These are phyloP conservation scores for Taphrorychus bicolor DNA, from an alignment of 2,888 invertebrate species.

Conservation along the genomic window DNA sequence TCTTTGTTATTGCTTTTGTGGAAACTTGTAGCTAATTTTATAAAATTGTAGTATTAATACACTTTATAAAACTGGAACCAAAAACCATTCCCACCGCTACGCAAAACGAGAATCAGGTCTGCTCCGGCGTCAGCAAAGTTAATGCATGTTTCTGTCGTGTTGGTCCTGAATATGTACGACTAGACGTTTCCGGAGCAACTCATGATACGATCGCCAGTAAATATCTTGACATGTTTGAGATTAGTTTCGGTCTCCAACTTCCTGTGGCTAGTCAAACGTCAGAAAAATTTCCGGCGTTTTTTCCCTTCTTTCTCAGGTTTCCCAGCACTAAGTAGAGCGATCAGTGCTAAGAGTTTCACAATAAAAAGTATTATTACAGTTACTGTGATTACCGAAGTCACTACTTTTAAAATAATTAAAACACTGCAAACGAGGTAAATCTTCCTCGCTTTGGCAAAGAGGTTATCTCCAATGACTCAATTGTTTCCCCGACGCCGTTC, in stretches of 20 bases:
- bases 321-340: background rate
- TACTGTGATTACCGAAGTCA: no score
- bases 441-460: background rate
- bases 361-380: background rate
- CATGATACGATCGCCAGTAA: slow-evolving; percentile 18
- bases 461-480: slow-evolving; percentile 12
- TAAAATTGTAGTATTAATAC: no score
- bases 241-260: slow-evolving; percentile 7
- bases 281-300: background rate
- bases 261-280: background rate
- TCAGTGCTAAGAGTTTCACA: background rate
- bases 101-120: background rate
- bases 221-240: slow-evolving; percentile 17
- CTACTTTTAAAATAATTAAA: no score
- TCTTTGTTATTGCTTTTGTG: no score
- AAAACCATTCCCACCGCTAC: no score
- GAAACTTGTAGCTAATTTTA: no score
- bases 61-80: no score
- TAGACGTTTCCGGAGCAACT: slow-evolving; percentile 14
- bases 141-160: slow-evolving; percentile 19
- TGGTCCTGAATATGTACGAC: slow-evolving; percentile 13
- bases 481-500: slow-evolving; percentile 21
- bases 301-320: background rate
- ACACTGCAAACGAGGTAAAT: background rate
- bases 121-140: background rate